These are phyloP conservation scores for Engystomops pustulosus DNA, from an alignment of 2,113 vertebrate species.

Conservation along the genomic window DNA sequence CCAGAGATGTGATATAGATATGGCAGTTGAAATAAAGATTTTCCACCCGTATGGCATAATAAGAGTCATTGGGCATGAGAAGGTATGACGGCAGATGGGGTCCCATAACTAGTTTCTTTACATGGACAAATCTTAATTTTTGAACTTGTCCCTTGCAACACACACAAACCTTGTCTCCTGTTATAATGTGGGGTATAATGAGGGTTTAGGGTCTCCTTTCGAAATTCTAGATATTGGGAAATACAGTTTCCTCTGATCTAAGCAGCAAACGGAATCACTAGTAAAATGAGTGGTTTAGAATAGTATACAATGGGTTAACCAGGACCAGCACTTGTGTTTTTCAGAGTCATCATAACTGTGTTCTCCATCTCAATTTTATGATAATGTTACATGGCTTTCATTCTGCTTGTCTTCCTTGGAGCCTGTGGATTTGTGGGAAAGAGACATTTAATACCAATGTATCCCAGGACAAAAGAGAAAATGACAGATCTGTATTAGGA, in stretches of 20 bases:
- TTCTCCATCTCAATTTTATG: constrained; percentile 89
- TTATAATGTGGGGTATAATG: background rate
- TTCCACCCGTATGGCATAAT: no score
- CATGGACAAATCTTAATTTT: no score
- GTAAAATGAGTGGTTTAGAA: background rate
- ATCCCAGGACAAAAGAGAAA: constrained; percentile 86
- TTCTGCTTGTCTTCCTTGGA: constrained; percentile 72
- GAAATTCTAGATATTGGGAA: no score
- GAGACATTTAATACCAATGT: constrained; percentile 87
- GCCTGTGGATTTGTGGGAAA: constrained; percentile 87
- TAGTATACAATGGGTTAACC: constrained; percentile 61
- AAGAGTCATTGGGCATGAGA: no score
- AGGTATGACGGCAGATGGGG: background rate
- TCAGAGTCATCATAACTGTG: constrained; percentile 79
- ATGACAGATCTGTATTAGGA: constrained; percentile 82
- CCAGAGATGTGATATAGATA: background rate
- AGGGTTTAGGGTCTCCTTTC: no score
- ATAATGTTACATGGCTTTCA: constrained; percentile 80
- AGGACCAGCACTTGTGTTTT: constrained; percentile 74
- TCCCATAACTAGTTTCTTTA: no score
- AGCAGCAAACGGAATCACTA: background rate
- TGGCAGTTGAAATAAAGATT: background rate
- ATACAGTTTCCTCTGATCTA: background rate
- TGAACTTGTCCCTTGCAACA: no score
- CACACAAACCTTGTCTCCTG: no score